phyloP scores from a whole-genome alignment of 2,888 invertebrate species.

The Anoplius nigerrimus region DNA sequence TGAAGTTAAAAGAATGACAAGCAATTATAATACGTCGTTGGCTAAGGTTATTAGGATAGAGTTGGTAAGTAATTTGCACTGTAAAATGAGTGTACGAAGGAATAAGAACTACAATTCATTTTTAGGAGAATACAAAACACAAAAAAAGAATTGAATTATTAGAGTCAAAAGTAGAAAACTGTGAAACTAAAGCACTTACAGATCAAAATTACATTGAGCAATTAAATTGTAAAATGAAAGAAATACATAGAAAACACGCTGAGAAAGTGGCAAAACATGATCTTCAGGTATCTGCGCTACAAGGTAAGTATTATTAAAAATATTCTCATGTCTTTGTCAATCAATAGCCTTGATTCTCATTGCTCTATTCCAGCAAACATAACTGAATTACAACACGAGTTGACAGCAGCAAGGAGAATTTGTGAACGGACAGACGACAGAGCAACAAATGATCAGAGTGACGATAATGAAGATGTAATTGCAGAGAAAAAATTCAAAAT shows the following conservation, averaged over 20 bases:
- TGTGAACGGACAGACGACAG: conserved; percentile 28
- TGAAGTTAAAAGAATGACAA: conserved; percentile 44
- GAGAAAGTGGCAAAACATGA: conserved; percentile 47
- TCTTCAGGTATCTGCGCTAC: conserved; percentile 46
- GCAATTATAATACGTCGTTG: conserved; percentile 44
- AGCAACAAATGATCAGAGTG: conserved; percentile 17
- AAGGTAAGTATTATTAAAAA: conserved; percentile 46
- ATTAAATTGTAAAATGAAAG: conserved; percentile 58
- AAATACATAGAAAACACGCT: conserved; percentile 44
- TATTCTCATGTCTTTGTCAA: neutral
- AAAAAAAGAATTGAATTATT: conserved; percentile 41
- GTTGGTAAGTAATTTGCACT: conserved; percentile 49
- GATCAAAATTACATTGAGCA: conserved; percentile 60
- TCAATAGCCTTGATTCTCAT: neutral
- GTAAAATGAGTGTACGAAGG: neutral
- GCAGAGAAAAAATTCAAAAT: too few species aligned
- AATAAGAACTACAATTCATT: neutral
- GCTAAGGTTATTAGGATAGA: conserved; percentile 56
- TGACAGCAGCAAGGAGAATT: conserved; percentile 38
- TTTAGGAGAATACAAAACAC: conserved; percentile 51
- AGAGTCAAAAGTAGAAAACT: conserved; percentile 34
- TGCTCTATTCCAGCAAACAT: conserved; percentile 46
- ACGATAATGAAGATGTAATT: neutral
- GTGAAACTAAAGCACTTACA: conserved; percentile 51
- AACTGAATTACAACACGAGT: conserved; percentile 50